Evolutionary conservation across 35 echinoderm and acorn worm species (phyloP).

Genomic region (Patiria miniata): DNA sequence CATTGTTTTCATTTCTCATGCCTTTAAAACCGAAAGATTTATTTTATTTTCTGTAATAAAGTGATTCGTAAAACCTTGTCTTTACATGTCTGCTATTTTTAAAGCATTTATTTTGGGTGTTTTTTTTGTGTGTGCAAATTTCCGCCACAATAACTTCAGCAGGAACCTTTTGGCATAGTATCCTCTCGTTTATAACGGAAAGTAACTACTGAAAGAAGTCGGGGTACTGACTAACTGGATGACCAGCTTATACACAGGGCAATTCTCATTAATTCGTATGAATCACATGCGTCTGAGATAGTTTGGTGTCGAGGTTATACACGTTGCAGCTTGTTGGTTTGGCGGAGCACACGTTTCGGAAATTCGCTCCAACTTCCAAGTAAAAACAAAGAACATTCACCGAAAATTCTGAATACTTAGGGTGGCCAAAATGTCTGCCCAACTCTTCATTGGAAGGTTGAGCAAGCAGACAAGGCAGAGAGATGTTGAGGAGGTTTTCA

Average conservation of each 20-base stretch:
- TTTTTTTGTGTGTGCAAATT: no score
- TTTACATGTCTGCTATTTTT: no score
- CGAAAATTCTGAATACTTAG: background rate
- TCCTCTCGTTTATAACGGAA: no score
- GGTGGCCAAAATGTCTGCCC: constrained; percentile 46
- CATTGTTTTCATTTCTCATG: no score
- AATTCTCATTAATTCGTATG: background rate
- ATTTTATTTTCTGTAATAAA: no score
- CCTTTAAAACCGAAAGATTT: no score
- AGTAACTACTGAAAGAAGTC: no score
- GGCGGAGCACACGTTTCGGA: background rate
- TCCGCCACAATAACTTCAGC: no score
- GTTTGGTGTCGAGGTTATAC: background rate
- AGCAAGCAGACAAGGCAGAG: constrained; percentile 85
- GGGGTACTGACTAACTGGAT: background rate
- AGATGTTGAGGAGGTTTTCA: constrained; percentile 90
- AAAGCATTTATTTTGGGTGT: no score
- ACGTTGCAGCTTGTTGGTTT: background rate
- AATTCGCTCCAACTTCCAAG: background rate
- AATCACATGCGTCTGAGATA: no score
- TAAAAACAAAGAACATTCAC: background rate
- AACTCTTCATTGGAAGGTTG: constrained; percentile 89
- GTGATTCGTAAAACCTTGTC: no score
- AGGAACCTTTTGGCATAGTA: no score
- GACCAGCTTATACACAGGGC: background rate